Conservation (phyloP, 2,113 vertebrate genomes). For the Notarius lentiginosus region DNA sequence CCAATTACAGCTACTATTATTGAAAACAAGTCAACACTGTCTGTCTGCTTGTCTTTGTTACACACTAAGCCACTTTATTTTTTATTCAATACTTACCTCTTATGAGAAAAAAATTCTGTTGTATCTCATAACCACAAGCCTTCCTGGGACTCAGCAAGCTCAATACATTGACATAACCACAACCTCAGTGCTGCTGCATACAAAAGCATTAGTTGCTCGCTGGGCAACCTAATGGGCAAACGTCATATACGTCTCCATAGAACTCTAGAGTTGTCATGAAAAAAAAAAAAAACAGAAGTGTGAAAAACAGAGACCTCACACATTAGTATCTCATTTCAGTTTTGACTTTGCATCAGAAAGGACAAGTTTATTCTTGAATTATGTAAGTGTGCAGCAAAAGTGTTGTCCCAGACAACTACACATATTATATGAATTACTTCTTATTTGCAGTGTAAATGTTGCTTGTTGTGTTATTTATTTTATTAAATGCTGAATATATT, state of each 20-base stretch:
- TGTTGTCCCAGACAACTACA: not conserved
- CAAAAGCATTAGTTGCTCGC: not conserved
- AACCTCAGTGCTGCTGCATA: not conserved
- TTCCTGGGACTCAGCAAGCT: not conserved
- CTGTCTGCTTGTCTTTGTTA: not conserved
- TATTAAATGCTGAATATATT: not conserved
- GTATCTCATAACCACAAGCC: not conserved
- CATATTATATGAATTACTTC: not conserved
- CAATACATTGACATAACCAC: not conserved
- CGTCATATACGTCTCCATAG: not conserved
- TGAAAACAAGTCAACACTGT: not conserved
- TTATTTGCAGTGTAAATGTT: not conserved
- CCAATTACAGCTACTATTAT: not conserved
- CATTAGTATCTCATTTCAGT: not conserved
- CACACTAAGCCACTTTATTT: not conserved
- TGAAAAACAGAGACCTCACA: not conserved
- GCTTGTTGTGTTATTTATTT: not conserved
- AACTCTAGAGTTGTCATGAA: not conserved
- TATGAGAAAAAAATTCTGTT: not conserved
- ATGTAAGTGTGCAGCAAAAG: not conserved
- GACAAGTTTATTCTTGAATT: not conserved
- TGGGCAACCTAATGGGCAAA: not conserved
- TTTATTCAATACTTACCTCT: not conserved
- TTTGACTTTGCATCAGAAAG: not conserved
- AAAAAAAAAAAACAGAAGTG: conserved; percentile 4